A percentile compares a stretch with the other conserved stretches of the same genome.
Conservation (phyloP, 2,113 vertebrate species). For the Chiloscyllium plagiosum region DNA sequence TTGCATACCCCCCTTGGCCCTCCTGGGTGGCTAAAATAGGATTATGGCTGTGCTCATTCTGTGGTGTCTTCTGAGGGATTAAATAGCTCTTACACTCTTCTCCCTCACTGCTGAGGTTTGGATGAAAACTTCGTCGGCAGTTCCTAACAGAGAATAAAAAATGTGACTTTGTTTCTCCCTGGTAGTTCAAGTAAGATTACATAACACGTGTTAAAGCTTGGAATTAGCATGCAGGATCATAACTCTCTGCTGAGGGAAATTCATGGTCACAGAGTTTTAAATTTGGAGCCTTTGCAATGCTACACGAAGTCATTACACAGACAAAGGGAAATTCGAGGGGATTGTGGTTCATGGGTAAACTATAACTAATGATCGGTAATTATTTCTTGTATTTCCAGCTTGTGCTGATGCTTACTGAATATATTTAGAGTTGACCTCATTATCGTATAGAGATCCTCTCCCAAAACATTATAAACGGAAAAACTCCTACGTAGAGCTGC, state of each 20-base stretch:
- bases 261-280: not conserved
- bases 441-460: not conserved
- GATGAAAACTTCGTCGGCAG: not conserved
- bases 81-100: not conserved
- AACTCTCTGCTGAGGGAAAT: not conserved
- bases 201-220: not conserved
- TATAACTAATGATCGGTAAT: not conserved
- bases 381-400: not conserved
- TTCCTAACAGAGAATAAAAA: not conserved
- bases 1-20: not conserved
- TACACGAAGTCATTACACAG: not conserved
- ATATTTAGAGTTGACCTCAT: not conserved
- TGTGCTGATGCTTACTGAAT: not conserved
- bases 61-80: not conserved
- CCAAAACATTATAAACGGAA: not conserved
- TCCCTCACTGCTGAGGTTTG: not conserved
- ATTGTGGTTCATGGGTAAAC: not conserved
- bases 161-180: not conserved
- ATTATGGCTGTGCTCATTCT: not conserved
- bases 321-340: not conserved
- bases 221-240: constrained; percentile 7
- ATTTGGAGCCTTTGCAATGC: not conserved
- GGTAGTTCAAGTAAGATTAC: not conserved
- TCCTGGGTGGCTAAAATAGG: not conserved
- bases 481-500: not conserved